A percentile compares a stretch with the other conserved stretches of the same genome.
Evolutionary conservation across 2,888 invertebrate genomes (phyloP).

Genomic region (Dermolepida albohirtum): DNA sequence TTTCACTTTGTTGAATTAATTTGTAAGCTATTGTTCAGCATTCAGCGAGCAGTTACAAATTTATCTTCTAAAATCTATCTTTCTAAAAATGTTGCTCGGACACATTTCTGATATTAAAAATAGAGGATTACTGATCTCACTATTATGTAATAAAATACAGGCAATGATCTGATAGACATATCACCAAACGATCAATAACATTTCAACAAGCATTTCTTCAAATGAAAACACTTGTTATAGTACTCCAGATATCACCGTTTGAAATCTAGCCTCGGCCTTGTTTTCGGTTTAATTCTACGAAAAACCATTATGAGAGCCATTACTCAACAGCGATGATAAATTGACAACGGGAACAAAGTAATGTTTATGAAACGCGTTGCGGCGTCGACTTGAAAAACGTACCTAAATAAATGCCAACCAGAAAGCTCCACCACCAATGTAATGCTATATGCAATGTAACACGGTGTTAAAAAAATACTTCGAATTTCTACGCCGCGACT

Average conservation of each 20-base stretch:
- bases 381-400: slow-evolving; percentile 30
- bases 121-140: too few relatives aligned
- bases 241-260: neutral
- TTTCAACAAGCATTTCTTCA: neutral
- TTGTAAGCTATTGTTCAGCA: too few relatives aligned
- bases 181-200: too few relatives aligned
- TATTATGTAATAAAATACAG: too few relatives aligned
- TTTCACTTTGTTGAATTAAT: too few relatives aligned
- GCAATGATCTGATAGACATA: too few relatives aligned
- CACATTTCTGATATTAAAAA: too few relatives aligned
- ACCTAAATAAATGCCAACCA: slow-evolving; percentile 45
- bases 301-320: slow-evolving; percentile 34
- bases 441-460: slow-evolving; percentile 11
- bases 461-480: slow-evolving; percentile 35
- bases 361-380: slow-evolving; percentile 40
- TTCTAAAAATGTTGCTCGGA: too few relatives aligned
- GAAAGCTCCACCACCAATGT: slow-evolving; percentile 48
- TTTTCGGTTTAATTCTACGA: slow-evolving; percentile 26
- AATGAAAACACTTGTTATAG: neutral
- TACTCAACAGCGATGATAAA: slow-evolving; percentile 30
- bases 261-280: slow-evolving; percentile 9
- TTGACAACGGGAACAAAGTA: slow-evolving; percentile 34
- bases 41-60: too few relatives aligned
- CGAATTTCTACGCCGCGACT: slow-evolving; percentile 52
- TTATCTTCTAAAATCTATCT: too few relatives aligned